Conservation (phyloP, 2,113 vertebrate genomes). For the Oncorhynchus clarkii region DNA sequence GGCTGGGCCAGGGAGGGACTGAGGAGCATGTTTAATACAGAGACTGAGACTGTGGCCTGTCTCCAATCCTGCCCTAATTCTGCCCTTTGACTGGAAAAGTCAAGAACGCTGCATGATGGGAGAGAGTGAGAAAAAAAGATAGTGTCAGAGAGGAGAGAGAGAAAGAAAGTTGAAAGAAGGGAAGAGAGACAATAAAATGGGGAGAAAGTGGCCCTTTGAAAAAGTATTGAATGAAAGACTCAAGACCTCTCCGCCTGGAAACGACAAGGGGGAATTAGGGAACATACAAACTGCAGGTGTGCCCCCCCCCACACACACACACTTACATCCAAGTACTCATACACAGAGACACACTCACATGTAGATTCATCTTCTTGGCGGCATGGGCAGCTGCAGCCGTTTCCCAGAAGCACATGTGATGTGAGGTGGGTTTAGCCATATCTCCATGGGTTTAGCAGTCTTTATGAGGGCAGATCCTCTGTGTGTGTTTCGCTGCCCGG, state of each 20-base stretch:
- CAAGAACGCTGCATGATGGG: constrained; percentile 16
- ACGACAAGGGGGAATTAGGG: not conserved
- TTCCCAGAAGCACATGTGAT: constrained; percentile 14
- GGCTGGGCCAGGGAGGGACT: constrained; percentile 43
- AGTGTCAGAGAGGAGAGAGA: not conserved
- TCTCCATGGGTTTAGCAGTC: not conserved
- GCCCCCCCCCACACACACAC: constrained; percentile 31
- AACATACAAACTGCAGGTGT: constrained; percentile 63
- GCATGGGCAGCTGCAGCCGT: constrained; percentile 52
- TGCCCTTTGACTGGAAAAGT: constrained; percentile 53
- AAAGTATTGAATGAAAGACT: not conserved
- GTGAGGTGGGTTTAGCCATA: not conserved
- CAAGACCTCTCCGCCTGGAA: too few species aligned
- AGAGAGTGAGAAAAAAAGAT: not conserved
- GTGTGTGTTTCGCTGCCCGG: constrained; percentile 23
- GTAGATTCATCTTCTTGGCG: constrained; percentile 23
- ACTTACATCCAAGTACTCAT: constrained; percentile 9
- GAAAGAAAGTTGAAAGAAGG: not conserved
- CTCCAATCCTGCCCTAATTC: constrained; percentile 74
- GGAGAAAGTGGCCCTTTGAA: not conserved
- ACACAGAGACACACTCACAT: constrained; percentile 11
- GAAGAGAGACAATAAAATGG: constrained; percentile 14
- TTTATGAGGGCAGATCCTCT: not conserved
- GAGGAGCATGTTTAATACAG: constrained; percentile 20
- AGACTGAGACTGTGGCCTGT: constrained; percentile 10